phyloP scores from a whole-genome alignment of 64 coral and sea anemone genomes.

The Exaiptasia diaphana region DNA sequence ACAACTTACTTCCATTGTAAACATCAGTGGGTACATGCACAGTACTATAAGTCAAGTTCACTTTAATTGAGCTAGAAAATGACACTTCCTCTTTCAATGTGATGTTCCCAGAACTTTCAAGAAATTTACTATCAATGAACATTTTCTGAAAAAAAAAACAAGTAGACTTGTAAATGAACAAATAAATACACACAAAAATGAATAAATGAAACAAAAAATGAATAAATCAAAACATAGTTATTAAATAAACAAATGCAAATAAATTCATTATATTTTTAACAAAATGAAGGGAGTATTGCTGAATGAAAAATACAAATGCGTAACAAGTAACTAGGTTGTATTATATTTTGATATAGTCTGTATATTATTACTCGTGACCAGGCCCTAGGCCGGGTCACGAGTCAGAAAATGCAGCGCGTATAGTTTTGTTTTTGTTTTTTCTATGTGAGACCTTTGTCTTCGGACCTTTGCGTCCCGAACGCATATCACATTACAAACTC shows the following conservation, averaged over 20 bases:
- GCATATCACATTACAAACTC: too few relatives aligned
- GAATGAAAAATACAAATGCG: background rate
- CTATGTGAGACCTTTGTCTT: too few relatives aligned
- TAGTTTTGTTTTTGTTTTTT: too few relatives aligned
- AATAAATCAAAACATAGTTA: background rate
- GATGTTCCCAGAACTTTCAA: background rate
- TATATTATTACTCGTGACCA: too few relatives aligned
- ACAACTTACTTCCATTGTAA: slow-evolving; percentile 71
- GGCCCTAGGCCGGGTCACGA: too few relatives aligned
- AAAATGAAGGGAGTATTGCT: background rate
- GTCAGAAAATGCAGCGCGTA: background rate
- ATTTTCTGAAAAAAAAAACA: background rate
- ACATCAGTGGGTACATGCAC: slow-evolving; percentile 85
- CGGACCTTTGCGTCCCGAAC: too few relatives aligned
- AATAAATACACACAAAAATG: too few relatives aligned
- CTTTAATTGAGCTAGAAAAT: slow-evolving; percentile 24
- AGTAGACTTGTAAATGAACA: too few relatives aligned
- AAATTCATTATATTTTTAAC: background rate
- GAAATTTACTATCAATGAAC: background rate
- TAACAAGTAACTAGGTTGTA: background rate
- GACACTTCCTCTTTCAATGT: background rate
- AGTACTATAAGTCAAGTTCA: slow-evolving; percentile 62
- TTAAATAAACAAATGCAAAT: background rate
- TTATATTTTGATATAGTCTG: background rate
- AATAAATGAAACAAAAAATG: background rate